phyloP scores from a whole-genome alignment of 2,888 invertebrate species.

The Atethmia centrago region DNA sequence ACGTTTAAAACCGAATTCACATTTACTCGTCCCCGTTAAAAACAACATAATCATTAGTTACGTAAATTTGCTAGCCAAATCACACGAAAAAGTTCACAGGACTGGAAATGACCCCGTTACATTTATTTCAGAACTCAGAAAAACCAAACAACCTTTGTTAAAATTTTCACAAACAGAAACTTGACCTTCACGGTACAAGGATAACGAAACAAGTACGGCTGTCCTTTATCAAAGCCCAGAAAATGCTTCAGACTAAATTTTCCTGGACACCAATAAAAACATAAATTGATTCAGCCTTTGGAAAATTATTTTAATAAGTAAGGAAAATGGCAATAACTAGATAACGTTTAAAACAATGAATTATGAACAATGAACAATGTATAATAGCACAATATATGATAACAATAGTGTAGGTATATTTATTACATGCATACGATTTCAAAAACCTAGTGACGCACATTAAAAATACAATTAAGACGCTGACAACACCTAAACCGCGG shows the following conservation, averaged over 20 bases:
- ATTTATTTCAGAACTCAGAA: background rate
- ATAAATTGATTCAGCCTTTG: background rate
- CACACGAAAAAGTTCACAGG: background rate
- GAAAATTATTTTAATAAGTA: background rate
- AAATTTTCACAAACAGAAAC: background rate
- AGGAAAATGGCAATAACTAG: background rate
- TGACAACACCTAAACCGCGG: background rate
- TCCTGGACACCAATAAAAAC: background rate
- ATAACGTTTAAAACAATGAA: background rate
- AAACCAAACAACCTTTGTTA: background rate
- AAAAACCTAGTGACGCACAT: background rate
- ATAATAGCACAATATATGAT: background rate
- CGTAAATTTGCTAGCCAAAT: background rate
- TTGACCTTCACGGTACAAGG: conserved; percentile 15
- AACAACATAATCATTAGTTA: background rate
- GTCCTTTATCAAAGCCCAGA: background rate
- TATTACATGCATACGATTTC: background rate
- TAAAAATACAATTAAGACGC: background rate
- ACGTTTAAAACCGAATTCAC: background rate
- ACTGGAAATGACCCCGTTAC: background rate
- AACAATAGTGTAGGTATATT: background rate
- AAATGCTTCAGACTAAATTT: background rate
- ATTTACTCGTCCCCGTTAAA: background rate
- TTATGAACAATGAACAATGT: too few species aligned
- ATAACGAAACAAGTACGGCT: background rate